Evolutionary conservation across 1,140 invertebrate genomes (phyloP).

Genomic region (Eriosoma lanigerum): DNA sequence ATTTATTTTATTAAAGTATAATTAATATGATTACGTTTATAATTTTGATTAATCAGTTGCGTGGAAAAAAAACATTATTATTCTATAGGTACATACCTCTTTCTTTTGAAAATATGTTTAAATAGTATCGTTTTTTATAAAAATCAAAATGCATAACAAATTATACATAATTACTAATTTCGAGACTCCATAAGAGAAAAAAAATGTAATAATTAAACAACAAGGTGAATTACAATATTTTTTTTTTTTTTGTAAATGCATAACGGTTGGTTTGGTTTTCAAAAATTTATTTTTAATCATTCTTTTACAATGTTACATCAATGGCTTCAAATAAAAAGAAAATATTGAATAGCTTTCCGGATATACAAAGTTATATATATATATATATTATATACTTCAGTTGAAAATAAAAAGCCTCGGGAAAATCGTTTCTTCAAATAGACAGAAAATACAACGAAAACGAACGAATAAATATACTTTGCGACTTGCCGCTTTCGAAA

Average conservation of each 20-base stretch:
- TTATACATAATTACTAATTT: no score
- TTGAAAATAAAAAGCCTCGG: background rate
- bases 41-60: no score
- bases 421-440: slow-evolving; percentile 41
- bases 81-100: no score
- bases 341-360: slow-evolving; percentile 15
- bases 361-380: background rate
- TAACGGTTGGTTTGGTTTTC: background rate
- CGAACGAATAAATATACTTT: slow-evolving; percentile 21
- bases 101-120: no score
- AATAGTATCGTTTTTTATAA: no score
- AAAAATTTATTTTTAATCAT: slow-evolving; percentile 23
- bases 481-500: slow-evolving; percentile 26
- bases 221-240: background rate
- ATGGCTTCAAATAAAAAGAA: background rate
- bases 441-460: slow-evolving; percentile 26
- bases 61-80: no score
- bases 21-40: no score
- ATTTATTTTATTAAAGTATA: no score
- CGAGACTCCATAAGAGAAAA: no score
- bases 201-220: no score
- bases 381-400: background rate
- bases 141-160: no score
- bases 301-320: background rate
- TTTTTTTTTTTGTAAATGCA: background rate